These are phyloP conservation scores for Lonchura striata DNA, from an alignment of 2,113 vertebrate genomes.

Conservation along the genomic window DNA sequence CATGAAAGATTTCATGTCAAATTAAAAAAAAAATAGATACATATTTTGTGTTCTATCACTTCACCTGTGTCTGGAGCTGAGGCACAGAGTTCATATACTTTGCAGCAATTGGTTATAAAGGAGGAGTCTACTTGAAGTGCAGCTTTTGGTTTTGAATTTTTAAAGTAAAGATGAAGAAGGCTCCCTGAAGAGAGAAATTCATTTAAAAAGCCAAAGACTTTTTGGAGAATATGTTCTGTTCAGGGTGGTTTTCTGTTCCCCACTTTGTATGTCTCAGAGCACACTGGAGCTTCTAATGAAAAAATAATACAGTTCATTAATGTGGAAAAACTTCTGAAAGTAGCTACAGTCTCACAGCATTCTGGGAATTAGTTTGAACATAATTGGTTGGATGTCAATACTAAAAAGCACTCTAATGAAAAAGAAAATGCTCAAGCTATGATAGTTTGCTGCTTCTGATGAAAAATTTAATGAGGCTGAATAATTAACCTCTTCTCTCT, in stretches of 20 bases:
- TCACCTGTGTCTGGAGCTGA: background rate
- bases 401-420: slow-evolving; percentile 58
- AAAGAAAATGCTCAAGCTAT: slow-evolving; percentile 42
- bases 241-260: background rate
- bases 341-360: slow-evolving; percentile 18
- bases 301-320: slow-evolving; percentile 66
- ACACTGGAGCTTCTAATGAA: slow-evolving; percentile 48
- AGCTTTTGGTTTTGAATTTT: slow-evolving; percentile 25
- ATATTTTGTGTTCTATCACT: background rate
- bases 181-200: slow-evolving; percentile 22
- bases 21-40: background rate
- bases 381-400: slow-evolving; percentile 65
- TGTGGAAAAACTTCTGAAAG: slow-evolving; percentile 60
- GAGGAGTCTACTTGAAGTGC: background rate
- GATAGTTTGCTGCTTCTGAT: slow-evolving; percentile 44
- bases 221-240: slow-evolving; percentile 8
- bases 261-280: slow-evolving; percentile 8
- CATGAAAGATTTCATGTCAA: background rate
- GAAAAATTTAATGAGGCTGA: slow-evolving; percentile 57
- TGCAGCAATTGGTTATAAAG: background rate
- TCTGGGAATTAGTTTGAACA: slow-evolving; percentile 58
- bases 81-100: background rate
- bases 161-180: slow-evolving; percentile 9
- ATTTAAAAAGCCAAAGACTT: slow-evolving; percentile 31
- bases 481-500: slow-evolving; percentile 39